These are phyloP conservation scores for Tholera decimalis DNA, from an alignment of 2,888 invertebrate species.

Conservation along the genomic window DNA sequence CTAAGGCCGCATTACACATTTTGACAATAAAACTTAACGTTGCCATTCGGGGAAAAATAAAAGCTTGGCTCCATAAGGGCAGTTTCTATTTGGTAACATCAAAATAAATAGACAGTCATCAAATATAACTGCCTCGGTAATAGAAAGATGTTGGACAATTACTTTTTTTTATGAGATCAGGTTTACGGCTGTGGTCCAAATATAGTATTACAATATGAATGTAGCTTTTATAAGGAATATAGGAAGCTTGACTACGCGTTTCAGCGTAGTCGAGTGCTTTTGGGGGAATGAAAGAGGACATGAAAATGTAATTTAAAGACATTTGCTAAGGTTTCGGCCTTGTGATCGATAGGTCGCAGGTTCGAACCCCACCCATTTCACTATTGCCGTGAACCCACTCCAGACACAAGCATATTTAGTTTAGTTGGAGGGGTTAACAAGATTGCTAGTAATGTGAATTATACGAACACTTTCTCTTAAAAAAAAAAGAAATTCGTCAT, in stretches of 20 bases:
- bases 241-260: too few species aligned
- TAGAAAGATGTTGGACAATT: slow-evolving; percentile 52
- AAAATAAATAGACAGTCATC: slow-evolving; percentile 56
- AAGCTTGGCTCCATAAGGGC: slow-evolving; percentile 29
- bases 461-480: too few species aligned
- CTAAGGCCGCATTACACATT: slow-evolving; percentile 17
- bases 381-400: too few species aligned
- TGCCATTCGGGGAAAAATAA: slow-evolving; percentile 36
- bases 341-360: too few species aligned
- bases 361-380: too few species aligned
- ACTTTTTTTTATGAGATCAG: slow-evolving; percentile 57
- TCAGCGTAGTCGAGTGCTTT: neutral
- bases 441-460: too few species aligned
- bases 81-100: slow-evolving; percentile 50
- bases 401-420: too few species aligned
- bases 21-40: slow-evolving; percentile 39
- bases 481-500: too few species aligned
- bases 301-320: too few species aligned
- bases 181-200: slow-evolving; percentile 37
- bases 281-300: fast-evolving
- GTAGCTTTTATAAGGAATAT: slow-evolving; percentile 20
- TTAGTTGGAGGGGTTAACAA: too few species aligned
- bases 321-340: too few species aligned
- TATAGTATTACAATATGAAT: slow-evolving; percentile 46
- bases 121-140: slow-evolving; percentile 55